phyloP scores from a whole-genome alignment of 2,797 vertebrate genomes.

The Neostethus bicornis region DNA sequence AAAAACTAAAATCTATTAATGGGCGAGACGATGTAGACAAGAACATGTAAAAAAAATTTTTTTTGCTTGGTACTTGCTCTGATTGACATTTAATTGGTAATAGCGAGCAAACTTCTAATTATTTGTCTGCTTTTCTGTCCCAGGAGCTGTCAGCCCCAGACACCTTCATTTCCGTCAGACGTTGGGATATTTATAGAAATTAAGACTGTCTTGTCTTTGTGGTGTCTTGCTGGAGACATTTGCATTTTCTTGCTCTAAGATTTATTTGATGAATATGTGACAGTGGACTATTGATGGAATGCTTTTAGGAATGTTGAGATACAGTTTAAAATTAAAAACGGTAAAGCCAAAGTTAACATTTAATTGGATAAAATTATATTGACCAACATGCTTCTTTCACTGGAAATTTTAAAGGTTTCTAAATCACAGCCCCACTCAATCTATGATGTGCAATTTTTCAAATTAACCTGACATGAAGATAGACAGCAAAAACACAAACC shows the following conservation, averaged over 20 bases:
- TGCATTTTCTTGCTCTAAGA: slow-evolving; percentile 2
- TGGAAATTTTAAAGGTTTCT: slow-evolving; percentile 8
- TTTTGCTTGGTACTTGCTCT: slow-evolving; percentile 30
- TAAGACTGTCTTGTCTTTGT: slow-evolving; percentile 22
- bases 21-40: background rate
- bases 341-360: background rate
- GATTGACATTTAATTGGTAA: slow-evolving; percentile 47
- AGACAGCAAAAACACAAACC: background rate
- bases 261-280: background rate
- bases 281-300: slow-evolving; percentile 4
- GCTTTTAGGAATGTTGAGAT: background rate
- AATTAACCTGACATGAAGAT: slow-evolving; percentile 19
- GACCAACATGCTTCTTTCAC: background rate
- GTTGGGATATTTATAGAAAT: slow-evolving; percentile 56
- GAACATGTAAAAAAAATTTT: background rate
- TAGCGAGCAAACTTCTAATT: slow-evolving; percentile 52
- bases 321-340: background rate
- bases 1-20: background rate
- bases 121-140: slow-evolving; percentile 43
- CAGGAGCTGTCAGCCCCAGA: slow-evolving; percentile 35
- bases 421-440: slow-evolving; percentile 14
- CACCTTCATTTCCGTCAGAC: slow-evolving; percentile 45
- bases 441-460: slow-evolving; percentile 12
- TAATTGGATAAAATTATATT: slow-evolving; percentile 2
- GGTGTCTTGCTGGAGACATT: slow-evolving; percentile 10